These are phyloP conservation scores for Pleuronectes platessa DNA, from an alignment of 2,113 vertebrate genomes.

Conservation along the genomic window DNA sequence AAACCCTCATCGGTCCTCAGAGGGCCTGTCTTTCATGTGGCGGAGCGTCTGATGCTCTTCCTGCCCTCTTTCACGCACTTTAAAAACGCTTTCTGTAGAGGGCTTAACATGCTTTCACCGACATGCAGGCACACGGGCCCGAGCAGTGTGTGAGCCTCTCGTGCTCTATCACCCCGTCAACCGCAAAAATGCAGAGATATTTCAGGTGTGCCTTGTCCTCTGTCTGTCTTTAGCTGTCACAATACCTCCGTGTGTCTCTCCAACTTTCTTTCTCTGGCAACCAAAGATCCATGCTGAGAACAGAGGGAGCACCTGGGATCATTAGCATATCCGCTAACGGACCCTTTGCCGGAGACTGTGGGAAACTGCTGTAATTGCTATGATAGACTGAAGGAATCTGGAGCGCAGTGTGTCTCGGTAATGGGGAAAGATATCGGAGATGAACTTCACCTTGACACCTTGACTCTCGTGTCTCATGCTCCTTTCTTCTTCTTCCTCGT, in stretches of 20 bases:
- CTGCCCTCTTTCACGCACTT: constrained; percentile 50
- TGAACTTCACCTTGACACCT: constrained; percentile 75
- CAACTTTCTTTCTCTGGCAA: constrained; percentile 37
- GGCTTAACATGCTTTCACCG: constrained; percentile 23
- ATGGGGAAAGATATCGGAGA: constrained; percentile 33
- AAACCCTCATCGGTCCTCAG: constrained; percentile 46
- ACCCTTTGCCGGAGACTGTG: constrained; percentile 66
- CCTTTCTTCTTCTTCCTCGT: background rate
- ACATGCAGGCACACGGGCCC: constrained; percentile 6
- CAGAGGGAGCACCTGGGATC: constrained; percentile 78
- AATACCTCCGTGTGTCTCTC: constrained; percentile 25
- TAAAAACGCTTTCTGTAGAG: constrained; percentile 14
- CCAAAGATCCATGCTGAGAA: constrained; percentile 65
- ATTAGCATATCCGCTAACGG: constrained; percentile 83
- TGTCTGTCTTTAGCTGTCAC: constrained; percentile 37
- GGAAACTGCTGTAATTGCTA: constrained; percentile 76
- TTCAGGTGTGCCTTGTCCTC: background rate
- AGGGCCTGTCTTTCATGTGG: constrained; percentile 32
- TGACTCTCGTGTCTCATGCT: constrained; percentile 56
- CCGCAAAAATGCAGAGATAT: too few relatives aligned
- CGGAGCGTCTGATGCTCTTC: constrained; percentile 63
- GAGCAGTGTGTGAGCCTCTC: background rate
- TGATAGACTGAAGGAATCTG: constrained; percentile 73
- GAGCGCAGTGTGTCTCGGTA: constrained; percentile 47
- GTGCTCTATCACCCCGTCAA: background rate